These are phyloP conservation scores for Penaeus monodon DNA, from an alignment of 2,888 invertebrate species.

Conservation along the genomic window DNA sequence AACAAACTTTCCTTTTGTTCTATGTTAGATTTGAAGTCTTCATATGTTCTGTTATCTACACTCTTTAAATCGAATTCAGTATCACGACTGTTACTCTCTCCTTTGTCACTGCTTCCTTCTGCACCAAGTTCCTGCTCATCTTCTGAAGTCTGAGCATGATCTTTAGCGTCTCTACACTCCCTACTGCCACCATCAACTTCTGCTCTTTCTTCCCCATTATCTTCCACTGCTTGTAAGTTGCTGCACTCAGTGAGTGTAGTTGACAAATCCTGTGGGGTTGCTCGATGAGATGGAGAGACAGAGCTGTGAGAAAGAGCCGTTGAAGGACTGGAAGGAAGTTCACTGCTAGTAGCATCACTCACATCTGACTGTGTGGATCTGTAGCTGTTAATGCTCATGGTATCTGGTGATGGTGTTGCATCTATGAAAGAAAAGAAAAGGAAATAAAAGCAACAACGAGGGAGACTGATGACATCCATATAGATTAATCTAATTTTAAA, in stretches of 20 bases:
- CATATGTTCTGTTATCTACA: slow-evolving; percentile 49
- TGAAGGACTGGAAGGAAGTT: not conserved
- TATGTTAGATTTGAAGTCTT: slow-evolving; percentile 48
- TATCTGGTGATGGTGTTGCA: slow-evolving; percentile 9
- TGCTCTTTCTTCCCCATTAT: too few species aligned
- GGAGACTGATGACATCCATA: too few species aligned
- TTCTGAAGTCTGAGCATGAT: too few species aligned
- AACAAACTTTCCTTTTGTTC: slow-evolving; percentile 51
- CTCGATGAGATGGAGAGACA: not conserved
- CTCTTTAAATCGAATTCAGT: not conserved
- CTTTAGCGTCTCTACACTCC: too few species aligned
- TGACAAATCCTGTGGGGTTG: too few species aligned
- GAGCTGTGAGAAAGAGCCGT: not conserved
- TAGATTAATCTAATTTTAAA: too few species aligned
- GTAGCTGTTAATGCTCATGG: slow-evolving; percentile 3
- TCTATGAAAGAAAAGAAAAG: not conserved
- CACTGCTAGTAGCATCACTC: slow-evolving; percentile 12
- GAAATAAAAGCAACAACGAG: too few species aligned
- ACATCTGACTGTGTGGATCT: slow-evolving; percentile 10
- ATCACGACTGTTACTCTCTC: not conserved
- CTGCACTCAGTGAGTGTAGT: too few species aligned
- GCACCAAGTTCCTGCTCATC: too few species aligned
- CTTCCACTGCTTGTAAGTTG: too few species aligned
- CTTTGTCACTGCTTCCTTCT: too few species aligned
- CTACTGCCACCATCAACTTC: too few species aligned